Percentiles rank a stretch among this genome's conserved stretches.
phyloP scores from a whole-genome alignment of 2,888 invertebrate genomes.

The Stenolophus ochropezus region DNA sequence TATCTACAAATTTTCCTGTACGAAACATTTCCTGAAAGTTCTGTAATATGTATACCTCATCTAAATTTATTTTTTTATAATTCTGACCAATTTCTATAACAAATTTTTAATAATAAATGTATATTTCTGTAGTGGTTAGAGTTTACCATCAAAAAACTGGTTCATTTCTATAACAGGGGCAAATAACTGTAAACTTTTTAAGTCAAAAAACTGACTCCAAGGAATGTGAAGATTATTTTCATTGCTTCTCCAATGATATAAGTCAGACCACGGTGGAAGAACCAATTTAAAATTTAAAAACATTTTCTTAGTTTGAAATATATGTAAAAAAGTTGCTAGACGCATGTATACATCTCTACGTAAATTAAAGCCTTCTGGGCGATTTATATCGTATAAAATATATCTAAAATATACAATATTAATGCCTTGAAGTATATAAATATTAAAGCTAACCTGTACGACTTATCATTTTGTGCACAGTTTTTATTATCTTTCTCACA shows the following conservation, averaged over 20 bases:
- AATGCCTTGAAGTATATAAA: not conserved
- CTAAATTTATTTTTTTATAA: slow-evolving; percentile 75
- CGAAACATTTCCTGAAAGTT: slow-evolving; percentile 91
- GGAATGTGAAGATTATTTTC: slow-evolving; percentile 78
- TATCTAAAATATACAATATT: too few species aligned
- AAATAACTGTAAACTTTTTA: slow-evolving; percentile 84
- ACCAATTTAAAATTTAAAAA: slow-evolving; percentile 80
- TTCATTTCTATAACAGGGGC: slow-evolving; percentile 91
- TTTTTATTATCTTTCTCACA: slow-evolving; percentile 41
- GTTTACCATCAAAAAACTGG: slow-evolving; percentile 82
- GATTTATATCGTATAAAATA: slow-evolving; percentile 95
- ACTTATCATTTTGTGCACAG: not conserved
- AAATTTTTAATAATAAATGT: not conserved
- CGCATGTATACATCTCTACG: slow-evolving; percentile 97
- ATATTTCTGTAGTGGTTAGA: not conserved
- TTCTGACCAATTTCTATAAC: slow-evolving; percentile 73
- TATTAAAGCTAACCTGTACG: not conserved
- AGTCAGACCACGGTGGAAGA: slow-evolving; percentile 92
- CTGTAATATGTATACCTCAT: slow-evolving; percentile 87
- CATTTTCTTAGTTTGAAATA: slow-evolving; percentile 75
- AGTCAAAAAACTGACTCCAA: slow-evolving; percentile 92
- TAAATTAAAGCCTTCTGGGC: slow-evolving; percentile 97
- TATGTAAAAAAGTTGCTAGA: slow-evolving; percentile 87
- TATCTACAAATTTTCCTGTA: slow-evolving; percentile 87
- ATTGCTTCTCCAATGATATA: slow-evolving; percentile 90